Conservation (phyloP, 2,888 invertebrate species). For the Agriotes lineatus region DNA sequence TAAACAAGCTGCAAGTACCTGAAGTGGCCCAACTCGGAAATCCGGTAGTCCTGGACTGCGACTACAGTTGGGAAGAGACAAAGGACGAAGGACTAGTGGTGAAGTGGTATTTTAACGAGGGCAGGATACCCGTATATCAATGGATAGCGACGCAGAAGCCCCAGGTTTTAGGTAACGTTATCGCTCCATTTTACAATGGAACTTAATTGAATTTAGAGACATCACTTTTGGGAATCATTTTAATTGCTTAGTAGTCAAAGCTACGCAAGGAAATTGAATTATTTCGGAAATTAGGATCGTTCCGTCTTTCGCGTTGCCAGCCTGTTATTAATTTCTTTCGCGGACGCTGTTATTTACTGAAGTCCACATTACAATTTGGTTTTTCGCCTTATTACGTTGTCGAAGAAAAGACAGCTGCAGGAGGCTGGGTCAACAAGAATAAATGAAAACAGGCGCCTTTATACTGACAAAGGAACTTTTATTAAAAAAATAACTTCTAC, state of each 20-base stretch:
- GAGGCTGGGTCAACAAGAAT: constrained; percentile 18
- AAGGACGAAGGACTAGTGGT: constrained; percentile 68
- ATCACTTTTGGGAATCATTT: constrained; percentile 9
- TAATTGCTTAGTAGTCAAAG: constrained; percentile 4
- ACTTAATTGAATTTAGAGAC: constrained; percentile 21
- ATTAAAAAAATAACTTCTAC: constrained; percentile 30
- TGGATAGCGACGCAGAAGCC: constrained; percentile 70
- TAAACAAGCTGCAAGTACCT: constrained; percentile 61
- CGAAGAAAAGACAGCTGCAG: constrained; percentile 21
- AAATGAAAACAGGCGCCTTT: constrained; percentile 22
- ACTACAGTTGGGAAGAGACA: constrained; percentile 65
- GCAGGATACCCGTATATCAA: constrained; percentile 68
- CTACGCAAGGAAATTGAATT: constrained; percentile 10
- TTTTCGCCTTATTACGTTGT: constrained; percentile 9
- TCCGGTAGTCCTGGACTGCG: constrained; percentile 70
- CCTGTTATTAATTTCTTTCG: constrained; percentile 14
- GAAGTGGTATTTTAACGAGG: constrained; percentile 71
- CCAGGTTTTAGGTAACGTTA: constrained; percentile 66
- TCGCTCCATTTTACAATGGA: constrained; percentile 42
- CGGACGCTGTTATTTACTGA: constrained; percentile 2
- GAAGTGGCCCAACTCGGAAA: constrained; percentile 65
- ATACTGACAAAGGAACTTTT: constrained; percentile 26
- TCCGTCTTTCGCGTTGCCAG: background rate
- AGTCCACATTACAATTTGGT: constrained; percentile 2
- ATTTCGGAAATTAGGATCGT: background rate